These are phyloP conservation scores for Schizothorax lantsangensis DNA, from an alignment of 2,797 vertebrate genomes.

Conservation along the genomic window DNA sequence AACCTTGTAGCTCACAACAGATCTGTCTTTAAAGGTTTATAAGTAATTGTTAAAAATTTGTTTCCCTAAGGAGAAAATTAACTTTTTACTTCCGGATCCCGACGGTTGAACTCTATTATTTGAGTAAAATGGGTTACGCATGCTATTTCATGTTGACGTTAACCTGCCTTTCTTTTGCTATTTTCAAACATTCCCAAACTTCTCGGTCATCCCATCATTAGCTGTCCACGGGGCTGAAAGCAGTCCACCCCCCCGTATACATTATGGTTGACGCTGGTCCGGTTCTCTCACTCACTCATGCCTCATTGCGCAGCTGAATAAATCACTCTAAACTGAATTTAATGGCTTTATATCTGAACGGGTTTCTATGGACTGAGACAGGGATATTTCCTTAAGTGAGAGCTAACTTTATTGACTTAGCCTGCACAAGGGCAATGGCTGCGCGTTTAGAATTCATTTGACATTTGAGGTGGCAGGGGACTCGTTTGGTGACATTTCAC, in stretches of 20 bases:
- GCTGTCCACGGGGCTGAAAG: slow-evolving; percentile 35
- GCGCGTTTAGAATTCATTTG: slow-evolving; percentile 29
- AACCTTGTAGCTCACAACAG: background rate
- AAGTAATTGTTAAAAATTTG: background rate
- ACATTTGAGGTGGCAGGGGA: slow-evolving; percentile 43
- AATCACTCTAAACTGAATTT: slow-evolving; percentile 57
- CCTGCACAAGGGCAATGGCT: slow-evolving; percentile 45
- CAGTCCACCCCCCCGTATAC: slow-evolving; percentile 2
- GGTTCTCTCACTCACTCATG: slow-evolving; percentile 25
- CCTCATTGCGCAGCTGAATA: slow-evolving; percentile 57
- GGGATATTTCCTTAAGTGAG: slow-evolving; percentile 50
- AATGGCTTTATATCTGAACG: slow-evolving; percentile 50
- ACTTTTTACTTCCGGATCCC: background rate
- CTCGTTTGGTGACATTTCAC: slow-evolving; percentile 38
- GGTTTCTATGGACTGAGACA: slow-evolving; percentile 45
- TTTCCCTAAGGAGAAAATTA: background rate
- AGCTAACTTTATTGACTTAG: slow-evolving; percentile 47
- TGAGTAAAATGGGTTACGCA: background rate
- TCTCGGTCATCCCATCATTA: slow-evolving; percentile 8
- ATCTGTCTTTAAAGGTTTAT: background rate
- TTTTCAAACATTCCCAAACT: background rate
- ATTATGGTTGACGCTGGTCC: slow-evolving; percentile 46
- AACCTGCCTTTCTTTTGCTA: background rate
- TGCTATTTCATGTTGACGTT: background rate
- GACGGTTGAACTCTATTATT: background rate